Evolutionary conservation across 2,888 invertebrate species (phyloP).

Genomic region (Ormyrus pomaceus): DNA sequence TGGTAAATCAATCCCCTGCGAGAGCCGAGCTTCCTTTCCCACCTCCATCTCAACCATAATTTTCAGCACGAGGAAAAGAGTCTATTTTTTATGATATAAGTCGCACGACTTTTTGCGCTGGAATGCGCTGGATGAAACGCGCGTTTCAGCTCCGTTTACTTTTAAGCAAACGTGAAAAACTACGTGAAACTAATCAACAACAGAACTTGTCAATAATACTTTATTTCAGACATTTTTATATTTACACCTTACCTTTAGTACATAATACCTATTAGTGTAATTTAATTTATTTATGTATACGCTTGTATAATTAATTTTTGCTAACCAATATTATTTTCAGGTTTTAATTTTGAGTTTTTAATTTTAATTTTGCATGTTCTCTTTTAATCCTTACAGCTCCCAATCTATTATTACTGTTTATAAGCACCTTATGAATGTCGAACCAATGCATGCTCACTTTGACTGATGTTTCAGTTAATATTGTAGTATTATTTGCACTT

Average conservation of each 20-base stretch:
- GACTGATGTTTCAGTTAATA: no score
- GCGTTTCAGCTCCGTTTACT: no score
- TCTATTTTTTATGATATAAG: no score
- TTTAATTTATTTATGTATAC: neutral
- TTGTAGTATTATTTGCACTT: neutral
- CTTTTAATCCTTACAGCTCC: no score
- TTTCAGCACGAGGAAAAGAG: slow-evolving; percentile 17
- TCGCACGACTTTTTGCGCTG: no score
- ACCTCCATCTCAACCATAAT: slow-evolving; percentile 15
- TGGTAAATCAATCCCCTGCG: slow-evolving; percentile 35
- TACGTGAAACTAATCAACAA: no score
- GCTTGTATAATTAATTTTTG: neutral
- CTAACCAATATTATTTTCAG: neutral
- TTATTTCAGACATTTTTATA: no score
- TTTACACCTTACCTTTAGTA: no score
- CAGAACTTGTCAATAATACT: no score
- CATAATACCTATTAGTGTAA: no score
- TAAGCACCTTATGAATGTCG: slow-evolving; percentile 21
- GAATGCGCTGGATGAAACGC: no score
- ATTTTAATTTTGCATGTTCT: neutral
- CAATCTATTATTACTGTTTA: neutral
- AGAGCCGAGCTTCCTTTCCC: neutral
- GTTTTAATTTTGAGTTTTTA: neutral
- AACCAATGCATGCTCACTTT: slow-evolving; percentile 19
- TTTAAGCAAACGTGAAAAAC: no score